Conservation (phyloP, 1,140 invertebrate genomes). For the Bombyx mori region DNA sequence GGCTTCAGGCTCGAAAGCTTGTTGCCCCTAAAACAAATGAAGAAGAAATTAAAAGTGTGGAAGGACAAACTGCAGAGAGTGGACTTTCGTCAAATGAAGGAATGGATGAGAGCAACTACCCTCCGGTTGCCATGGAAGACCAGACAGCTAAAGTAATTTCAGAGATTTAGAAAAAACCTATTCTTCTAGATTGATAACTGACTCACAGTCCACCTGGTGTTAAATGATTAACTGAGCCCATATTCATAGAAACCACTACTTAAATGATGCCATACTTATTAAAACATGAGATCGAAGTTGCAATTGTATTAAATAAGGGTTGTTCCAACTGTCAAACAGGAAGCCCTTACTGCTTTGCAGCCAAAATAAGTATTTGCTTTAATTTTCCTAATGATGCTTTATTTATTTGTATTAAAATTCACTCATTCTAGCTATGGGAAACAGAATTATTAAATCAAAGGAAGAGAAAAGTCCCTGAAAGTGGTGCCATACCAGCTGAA, state of each 20-base stretch:
- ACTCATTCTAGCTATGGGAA: slow-evolving; percentile 50
- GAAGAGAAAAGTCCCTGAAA: slow-evolving; percentile 62
- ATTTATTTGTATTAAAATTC: neutral
- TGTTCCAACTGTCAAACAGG: too few relatives aligned
- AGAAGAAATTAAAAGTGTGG: slow-evolving; percentile 42
- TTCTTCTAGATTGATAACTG: too few relatives aligned
- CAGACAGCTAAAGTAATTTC: slow-evolving; percentile 32
- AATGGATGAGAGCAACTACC: slow-evolving; percentile 40
- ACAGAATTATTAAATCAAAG: slow-evolving; percentile 45
- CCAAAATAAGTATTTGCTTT: too few relatives aligned
- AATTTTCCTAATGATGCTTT: too few relatives aligned
- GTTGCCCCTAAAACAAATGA: slow-evolving; percentile 42
- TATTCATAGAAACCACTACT: too few relatives aligned
- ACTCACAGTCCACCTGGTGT: too few relatives aligned
- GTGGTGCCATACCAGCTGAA: slow-evolving; percentile 37
- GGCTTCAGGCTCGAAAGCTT: slow-evolving; percentile 45
- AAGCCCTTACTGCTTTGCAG: too few relatives aligned
- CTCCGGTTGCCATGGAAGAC: slow-evolving; percentile 64
- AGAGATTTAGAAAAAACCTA: neutral
- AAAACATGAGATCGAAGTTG: too few relatives aligned
- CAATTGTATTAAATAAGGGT: too few relatives aligned
- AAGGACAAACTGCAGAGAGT: slow-evolving; percentile 39
- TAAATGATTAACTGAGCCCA: too few relatives aligned
- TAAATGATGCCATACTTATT: too few relatives aligned
- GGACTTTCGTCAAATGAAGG: slow-evolving; percentile 34